phyloP scores from a whole-genome alignment of 2,797 vertebrate genomes.

The Fundulus diaphanus region DNA sequence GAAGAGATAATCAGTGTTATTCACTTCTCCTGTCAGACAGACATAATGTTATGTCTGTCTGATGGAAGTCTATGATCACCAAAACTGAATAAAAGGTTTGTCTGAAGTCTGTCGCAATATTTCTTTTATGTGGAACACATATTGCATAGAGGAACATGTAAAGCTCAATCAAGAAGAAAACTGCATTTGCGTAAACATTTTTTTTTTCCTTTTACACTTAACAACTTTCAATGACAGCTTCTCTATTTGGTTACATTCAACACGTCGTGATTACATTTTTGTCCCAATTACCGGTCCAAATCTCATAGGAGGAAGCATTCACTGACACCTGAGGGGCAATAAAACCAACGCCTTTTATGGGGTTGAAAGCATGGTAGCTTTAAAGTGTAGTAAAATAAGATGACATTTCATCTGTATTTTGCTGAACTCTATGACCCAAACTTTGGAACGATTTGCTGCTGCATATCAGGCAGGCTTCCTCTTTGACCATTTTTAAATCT shows the following conservation, averaged over 20 bases:
- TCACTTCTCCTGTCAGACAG: constrained; percentile 1
- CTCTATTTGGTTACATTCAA: neutral
- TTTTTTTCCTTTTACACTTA: neutral
- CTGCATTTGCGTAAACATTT: neutral
- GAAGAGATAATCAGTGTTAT: constrained; percentile 10
- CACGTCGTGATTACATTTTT: neutral
- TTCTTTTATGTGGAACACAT: neutral
- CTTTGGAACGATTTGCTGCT: too few species aligned
- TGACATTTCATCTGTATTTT: neutral
- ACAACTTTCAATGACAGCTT: neutral
- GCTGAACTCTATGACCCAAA: neutral
- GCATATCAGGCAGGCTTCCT: too few species aligned
- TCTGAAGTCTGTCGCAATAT: neutral
- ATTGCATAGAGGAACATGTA: neutral
- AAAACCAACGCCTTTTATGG: neutral
- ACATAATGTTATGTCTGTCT: constrained; percentile 13
- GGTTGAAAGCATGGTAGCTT: neutral
- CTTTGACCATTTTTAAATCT: too few species aligned
- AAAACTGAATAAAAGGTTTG: constrained; percentile 2
- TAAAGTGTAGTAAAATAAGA: neutral
- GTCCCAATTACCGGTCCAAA: neutral
- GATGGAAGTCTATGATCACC: constrained; percentile 1
- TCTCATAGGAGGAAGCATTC: neutral
- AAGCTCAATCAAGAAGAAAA: neutral
- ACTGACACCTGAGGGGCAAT: neutral